Conservation (phyloP, 2,113 vertebrate genomes). For the Odobenus rosmarus region DNA sequence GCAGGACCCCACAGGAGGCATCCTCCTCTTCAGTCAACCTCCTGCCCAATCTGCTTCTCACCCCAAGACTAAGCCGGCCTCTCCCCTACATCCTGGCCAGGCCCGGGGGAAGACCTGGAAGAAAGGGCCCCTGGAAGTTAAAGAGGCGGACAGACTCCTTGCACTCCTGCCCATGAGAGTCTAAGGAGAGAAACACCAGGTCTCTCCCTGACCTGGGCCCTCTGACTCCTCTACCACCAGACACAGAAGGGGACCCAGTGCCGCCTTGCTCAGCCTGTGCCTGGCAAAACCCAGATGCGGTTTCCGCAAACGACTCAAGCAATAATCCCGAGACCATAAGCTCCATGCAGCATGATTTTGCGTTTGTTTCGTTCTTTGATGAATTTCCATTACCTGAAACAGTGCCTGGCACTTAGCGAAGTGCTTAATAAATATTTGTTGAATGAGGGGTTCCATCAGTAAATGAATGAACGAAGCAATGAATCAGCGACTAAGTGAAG, state of each 20-base stretch:
- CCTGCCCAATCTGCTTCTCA: neutral
- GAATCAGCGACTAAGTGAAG: neutral
- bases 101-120: neutral
- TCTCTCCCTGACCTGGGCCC: neutral
- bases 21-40: neutral
- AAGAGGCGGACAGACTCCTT: neutral
- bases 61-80: neutral
- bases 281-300: neutral
- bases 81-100: neutral
- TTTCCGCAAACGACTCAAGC: neutral
- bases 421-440: neutral
- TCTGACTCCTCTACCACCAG: neutral
- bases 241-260: rapidly evolving
- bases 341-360: neutral
- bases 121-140: neutral
- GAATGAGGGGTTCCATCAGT: neutral
- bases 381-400: neutral
- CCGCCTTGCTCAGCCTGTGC: neutral
- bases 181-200: neutral
- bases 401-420: neutral
- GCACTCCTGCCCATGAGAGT: neutral
- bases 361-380: neutral
- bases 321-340: neutral
- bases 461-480: neutral
- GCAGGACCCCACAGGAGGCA: neutral